Conservation (phyloP, 1,140 invertebrate genomes). For the Monochamus saltuarius region DNA sequence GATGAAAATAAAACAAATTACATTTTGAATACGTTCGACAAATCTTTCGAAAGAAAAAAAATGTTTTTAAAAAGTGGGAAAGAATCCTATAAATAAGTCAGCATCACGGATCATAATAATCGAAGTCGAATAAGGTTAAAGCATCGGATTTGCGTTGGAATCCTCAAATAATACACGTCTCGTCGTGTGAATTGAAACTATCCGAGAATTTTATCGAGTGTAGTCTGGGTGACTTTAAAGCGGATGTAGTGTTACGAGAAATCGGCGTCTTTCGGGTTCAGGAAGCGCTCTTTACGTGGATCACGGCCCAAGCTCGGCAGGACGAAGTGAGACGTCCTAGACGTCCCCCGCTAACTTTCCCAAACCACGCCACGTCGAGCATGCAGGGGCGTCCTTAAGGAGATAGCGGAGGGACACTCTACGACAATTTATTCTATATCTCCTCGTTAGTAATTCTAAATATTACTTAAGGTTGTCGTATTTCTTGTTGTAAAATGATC, state of each 20-base stretch:
- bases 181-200: conserved; percentile 14
- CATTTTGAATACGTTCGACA: too few relatives aligned
- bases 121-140: conserved; percentile 8
- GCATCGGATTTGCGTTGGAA: conserved; percentile 5
- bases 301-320: conserved; percentile 13
- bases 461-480: too few relatives aligned
- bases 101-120: background rate
- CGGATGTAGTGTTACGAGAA: conserved; percentile 5
- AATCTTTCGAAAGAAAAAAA: too few relatives aligned
- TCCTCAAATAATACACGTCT: background rate
- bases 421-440: too few relatives aligned
- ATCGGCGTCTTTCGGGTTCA: conserved; percentile 12
- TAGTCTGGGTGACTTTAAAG: conserved; percentile 13
- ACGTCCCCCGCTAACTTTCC: background rate
- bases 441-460: too few relatives aligned
- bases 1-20: too few relatives aligned
- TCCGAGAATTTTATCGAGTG: conserved; percentile 16
- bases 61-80: too few relatives aligned
- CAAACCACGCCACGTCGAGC: too few relatives aligned
- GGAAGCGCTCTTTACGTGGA: conserved; percentile 10
- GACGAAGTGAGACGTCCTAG: conserved; percentile 13
- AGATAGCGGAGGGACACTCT: too few relatives aligned
- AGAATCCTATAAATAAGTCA: too few relatives aligned
- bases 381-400: too few relatives aligned
- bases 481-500: too few relatives aligned